Evolutionary conservation across 2,888 invertebrate genomes (phyloP).

Genomic region (Lepidocyrtinus sp.): DNA sequence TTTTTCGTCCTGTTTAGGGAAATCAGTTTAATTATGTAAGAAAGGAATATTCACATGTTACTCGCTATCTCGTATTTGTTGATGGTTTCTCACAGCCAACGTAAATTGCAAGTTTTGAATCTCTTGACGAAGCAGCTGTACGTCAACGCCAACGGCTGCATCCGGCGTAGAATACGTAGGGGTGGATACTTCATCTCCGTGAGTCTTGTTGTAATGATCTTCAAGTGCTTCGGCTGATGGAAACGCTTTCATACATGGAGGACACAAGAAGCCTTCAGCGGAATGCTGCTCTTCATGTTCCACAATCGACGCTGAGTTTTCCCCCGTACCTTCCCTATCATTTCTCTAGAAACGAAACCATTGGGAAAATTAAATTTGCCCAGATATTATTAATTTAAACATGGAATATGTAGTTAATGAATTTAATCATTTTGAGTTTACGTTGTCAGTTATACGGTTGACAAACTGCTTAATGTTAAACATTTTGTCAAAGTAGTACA

Average conservation of each 20-base stretch:
- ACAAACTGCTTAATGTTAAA: slow-evolving; percentile 70
- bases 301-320: slow-evolving; percentile 50
- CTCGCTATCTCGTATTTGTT: not conserved
- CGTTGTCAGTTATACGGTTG: slow-evolving; percentile 70
- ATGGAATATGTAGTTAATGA: too few relatives aligned
- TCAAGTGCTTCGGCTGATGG: slow-evolving; percentile 74
- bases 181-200: slow-evolving; percentile 57
- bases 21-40: not conserved
- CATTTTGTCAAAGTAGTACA: too few relatives aligned
- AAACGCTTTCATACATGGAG: slow-evolving; percentile 73
- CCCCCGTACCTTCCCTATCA: slow-evolving; percentile 51
- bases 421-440: too few relatives aligned
- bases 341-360: slow-evolving; percentile 49
- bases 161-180: slow-evolving; percentile 18
- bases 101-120: slow-evolving; percentile 72
- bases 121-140: slow-evolving; percentile 72
- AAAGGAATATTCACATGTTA: not conserved
- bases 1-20: slow-evolving; percentile 71
- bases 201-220: slow-evolving; percentile 70
- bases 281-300: slow-evolving; percentile 67
- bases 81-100: slow-evolving; percentile 66
- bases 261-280: slow-evolving; percentile 75
- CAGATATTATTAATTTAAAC: too few relatives aligned
- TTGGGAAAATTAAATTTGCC: too few relatives aligned
- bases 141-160: slow-evolving; percentile 69